These are phyloP conservation scores for Malurus splendens DNA, from an alignment of 2,797 vertebrate genomes.

Conservation along the genomic window DNA sequence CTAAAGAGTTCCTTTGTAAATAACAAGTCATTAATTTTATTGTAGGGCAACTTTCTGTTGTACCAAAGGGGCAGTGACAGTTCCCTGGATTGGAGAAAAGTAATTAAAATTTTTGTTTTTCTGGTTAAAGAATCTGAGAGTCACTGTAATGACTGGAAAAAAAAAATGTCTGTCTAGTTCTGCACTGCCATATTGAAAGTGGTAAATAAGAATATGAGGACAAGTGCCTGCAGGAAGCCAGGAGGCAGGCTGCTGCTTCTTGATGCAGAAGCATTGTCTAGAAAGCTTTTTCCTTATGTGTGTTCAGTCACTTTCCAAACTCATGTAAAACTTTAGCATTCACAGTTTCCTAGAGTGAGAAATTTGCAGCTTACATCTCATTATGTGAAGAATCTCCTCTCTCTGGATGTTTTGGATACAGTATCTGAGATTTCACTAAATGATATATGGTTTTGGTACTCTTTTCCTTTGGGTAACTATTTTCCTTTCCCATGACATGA, in stretches of 20 bases:
- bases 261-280: background rate
- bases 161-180: background rate
- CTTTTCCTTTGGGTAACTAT: background rate
- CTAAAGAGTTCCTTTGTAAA: background rate
- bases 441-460: background rate
- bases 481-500: background rate
- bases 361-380: background rate
- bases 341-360: background rate
- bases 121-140: background rate
- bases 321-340: background rate
- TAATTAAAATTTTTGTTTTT: constrained; percentile 4
- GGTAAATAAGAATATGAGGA: background rate
- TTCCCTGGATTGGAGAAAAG: background rate
- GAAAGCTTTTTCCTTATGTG: background rate
- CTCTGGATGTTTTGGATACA: background rate
- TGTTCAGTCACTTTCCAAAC: background rate
- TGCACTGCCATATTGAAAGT: background rate
- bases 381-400: background rate
- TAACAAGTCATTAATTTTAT: background rate
- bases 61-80: background rate
- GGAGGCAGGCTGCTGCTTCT: background rate
- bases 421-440: background rate
- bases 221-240: background rate
- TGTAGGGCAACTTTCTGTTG: background rate
- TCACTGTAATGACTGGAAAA: background rate